phyloP scores from a whole-genome alignment of 1,140 invertebrate genomes.

The Pseudobourletiella spinata region DNA sequence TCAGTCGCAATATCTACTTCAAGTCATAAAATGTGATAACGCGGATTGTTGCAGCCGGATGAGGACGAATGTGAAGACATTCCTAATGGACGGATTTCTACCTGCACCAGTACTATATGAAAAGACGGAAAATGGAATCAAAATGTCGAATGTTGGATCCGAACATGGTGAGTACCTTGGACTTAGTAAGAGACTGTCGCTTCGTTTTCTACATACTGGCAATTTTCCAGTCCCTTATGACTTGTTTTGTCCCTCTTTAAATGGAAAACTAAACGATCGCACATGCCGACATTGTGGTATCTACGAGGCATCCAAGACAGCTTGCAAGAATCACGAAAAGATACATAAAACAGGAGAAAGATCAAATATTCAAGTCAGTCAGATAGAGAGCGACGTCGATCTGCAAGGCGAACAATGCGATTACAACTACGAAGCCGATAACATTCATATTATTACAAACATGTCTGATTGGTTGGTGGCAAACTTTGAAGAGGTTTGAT shows the following conservation, averaged over 20 bases:
- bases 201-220: not conserved
- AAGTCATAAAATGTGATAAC: constrained; percentile 9
- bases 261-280: too few relatives aligned
- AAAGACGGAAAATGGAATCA: not conserved
- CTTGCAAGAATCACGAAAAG: not conserved
- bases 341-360: not conserved
- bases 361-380: not conserved
- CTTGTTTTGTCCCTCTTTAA: not conserved
- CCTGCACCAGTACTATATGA: not conserved
- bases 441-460: not conserved
- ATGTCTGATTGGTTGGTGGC: not conserved
- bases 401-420: not conserved
- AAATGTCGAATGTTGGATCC: not conserved
- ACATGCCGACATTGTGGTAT: too few relatives aligned
- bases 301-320: not conserved
- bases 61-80: not conserved
- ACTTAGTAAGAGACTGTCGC: not conserved
- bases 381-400: not conserved
- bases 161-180: not conserved
- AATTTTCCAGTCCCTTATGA: not conserved
- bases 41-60: not conserved
- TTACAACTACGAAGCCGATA: not conserved
- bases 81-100: not conserved
- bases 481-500: not conserved
- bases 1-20: constrained; percentile 13